Percentiles rank a stretch among this genome's conserved stretches.
Conservation (phyloP, 2,888 invertebrate species). For the Phasia obesa region DNA sequence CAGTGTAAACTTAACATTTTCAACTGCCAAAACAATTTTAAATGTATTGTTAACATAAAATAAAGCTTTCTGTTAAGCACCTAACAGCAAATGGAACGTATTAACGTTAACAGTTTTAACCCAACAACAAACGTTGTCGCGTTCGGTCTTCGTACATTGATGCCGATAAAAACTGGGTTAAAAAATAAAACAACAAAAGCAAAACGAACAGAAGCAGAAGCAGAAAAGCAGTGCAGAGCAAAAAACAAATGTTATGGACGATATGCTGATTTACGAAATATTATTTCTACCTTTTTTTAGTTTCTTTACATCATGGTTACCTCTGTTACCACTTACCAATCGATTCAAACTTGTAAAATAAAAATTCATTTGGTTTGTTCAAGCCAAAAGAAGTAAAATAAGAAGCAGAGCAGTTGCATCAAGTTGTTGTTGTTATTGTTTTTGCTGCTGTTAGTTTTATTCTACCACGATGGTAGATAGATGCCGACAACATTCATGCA, state of each 20-base stretch:
- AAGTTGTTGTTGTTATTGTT: conserved; percentile 23
- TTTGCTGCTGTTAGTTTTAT: background rate
- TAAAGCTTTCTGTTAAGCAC: conserved; percentile 51
- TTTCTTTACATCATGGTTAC: conserved; percentile 9
- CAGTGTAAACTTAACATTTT: too few relatives aligned
- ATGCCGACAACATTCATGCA: conserved; percentile 42
- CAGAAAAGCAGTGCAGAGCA: too few relatives aligned
- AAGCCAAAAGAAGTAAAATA: conserved; percentile 19
- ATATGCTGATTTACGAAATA: conserved; percentile 25
- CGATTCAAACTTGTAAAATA: conserved; percentile 1
- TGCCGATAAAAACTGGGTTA: conserved; percentile 41
- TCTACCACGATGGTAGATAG: conserved; percentile 46
- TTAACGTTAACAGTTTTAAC: background rate
- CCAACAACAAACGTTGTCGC: background rate
- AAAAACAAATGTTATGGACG: too few relatives aligned
- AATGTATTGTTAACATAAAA: background rate
- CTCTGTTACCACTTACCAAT: conserved; percentile 40
- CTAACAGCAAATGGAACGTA: conserved; percentile 54
- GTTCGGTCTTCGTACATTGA: background rate
- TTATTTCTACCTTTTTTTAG: background rate
- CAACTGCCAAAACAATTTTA: too few relatives aligned
- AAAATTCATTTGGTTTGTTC: conserved; percentile 37
- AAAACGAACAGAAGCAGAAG: too few relatives aligned
- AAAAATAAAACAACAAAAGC: conserved; percentile 31
- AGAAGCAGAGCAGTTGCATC: conserved; percentile 11